Evolutionary conservation across 2,113 vertebrate genomes (phyloP), one percentile per base, ranked within the genome.

Genomic region (Hippocampus zosterae): DNA sequence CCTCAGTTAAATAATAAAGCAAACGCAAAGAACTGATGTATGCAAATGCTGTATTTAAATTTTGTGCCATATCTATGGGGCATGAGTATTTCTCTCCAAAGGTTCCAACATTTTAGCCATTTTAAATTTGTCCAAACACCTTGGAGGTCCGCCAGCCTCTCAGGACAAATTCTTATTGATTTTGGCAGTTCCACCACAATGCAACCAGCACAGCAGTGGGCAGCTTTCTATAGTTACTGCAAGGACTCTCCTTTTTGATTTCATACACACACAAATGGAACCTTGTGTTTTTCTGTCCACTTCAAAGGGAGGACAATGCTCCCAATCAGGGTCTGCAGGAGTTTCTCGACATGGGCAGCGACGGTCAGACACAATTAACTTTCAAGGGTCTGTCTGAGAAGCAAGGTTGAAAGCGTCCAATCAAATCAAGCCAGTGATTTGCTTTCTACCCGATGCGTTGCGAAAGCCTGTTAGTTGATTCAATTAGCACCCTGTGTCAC

Each of bases 321-420:
- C 80, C 89, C 80, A 86, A 81, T 82, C 74, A 73, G 33, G 72
- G 27, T 60, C 71, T 79, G 57, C 52, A 72, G 71, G 71, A 76
- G 69, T 77, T 78, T 81, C 71, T 76, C 61, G 73, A 78, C 80
- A 68, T 73, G 76, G 71, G 70, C 72, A 62, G 59, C 18, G 42
- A 11, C 48, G 72, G 85, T 85, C 84, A 84, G 68, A 80, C 63
- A 75, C 75, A 74, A 87, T 88, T 85, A 82, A 76, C 74, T 84
- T 84, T 78, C 65, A 73, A 82, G 76, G 68, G 76, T 81, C 72
- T 78, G 65, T 40, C 63, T 68, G 73, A 78, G 72, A 79, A 79
- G 77, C 59, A 62, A 73, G 78, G 84, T 81, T 84, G 79, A 86
- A 84, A 83, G 81, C 64, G 65, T 86, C 81, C 83, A 86, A 85